Conservation (phyloP, 1,140 invertebrate genomes). For the Sarcophaga peregrina region DNA sequence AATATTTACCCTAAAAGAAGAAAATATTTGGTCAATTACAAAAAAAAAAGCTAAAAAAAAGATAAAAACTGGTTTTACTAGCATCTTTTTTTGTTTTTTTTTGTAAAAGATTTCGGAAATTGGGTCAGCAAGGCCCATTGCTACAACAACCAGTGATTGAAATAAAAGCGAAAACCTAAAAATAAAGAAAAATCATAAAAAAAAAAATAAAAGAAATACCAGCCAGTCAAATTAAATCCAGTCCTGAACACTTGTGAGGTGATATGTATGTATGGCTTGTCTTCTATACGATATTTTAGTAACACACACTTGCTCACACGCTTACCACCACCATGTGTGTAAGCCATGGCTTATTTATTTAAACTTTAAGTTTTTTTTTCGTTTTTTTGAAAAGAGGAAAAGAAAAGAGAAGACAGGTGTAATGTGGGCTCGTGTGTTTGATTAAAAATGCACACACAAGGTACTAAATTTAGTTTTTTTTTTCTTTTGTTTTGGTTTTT, state of each 20-base stretch:
- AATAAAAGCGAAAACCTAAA: too few species aligned
- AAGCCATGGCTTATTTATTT: constrained; percentile 1
- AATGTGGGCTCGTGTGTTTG: background rate
- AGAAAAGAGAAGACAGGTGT: background rate
- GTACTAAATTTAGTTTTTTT: background rate
- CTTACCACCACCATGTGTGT: background rate
- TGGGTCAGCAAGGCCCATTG: constrained; percentile 32
- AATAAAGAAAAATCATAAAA: background rate
- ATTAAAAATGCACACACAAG: constrained; percentile 4
- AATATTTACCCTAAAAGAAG: constrained; percentile 14
- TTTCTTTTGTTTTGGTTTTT: background rate
- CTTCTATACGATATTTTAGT: too few species aligned
- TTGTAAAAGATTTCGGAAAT: constrained; percentile 10
- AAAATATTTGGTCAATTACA: background rate
- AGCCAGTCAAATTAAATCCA: background rate
- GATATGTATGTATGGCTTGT: background rate
- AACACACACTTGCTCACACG: background rate
- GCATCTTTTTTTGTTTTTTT: background rate
- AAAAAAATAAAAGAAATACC: background rate
- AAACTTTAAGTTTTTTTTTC: background rate
- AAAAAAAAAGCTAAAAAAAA: background rate
- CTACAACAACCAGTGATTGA: too few species aligned
- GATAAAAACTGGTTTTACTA: too few species aligned
- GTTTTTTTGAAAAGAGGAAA: background rate
- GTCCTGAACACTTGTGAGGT: background rate